Evolutionary conservation across 2,797 vertebrate genomes (phyloP), one percentile per base, ranked within the genome.

Genomic region (Rhadinocentrus ornatus): DNA sequence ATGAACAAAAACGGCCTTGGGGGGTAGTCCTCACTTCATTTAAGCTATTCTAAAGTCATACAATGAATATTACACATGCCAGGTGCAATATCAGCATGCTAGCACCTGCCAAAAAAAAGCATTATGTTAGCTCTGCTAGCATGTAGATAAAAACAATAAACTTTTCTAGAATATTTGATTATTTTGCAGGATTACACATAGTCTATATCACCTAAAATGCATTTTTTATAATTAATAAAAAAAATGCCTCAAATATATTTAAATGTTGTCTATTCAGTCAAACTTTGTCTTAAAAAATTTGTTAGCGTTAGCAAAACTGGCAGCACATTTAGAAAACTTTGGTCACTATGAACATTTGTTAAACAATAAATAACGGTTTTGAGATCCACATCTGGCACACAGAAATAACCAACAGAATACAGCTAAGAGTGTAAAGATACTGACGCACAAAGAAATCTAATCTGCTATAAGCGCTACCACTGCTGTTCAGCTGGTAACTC

Each of bases 401-500:
- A 58, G 16, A 13, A 16, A 60, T 5, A 13, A 12, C 2, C 16
- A 57, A 35, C 35, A 29, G 16, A n/a, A 44, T 7, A 16, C 15
- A 32, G 20, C 55, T 57, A 1, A 41, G 41, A 2, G 29, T 1
- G 9, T 67, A 22, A 8, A 75, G 1, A n/a, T 34, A 29, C 12
- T 20, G 41, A 6, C 62, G n/a, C 66, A 54, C 34, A 39, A 81
- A 73, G 20, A 80, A 73, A 62, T 29, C 10, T 74, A 80, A 76
- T 71, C 68, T 62, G 66, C 64, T 24, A n/a, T 20, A 7, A 78
- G 56, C 32, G 56, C 32, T 32, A 27, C 18, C 41, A 73, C 75
- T 80, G 71, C 71, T 46, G 62, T 29, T 50, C 58, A 76, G 58
- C 35, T 26, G 77, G 68, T 65, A 66, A 74, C 34, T 34, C 60